Evolutionary conservation across 2,888 invertebrate genomes (phyloP).

Genomic region (Melanostoma mellinum): DNA sequence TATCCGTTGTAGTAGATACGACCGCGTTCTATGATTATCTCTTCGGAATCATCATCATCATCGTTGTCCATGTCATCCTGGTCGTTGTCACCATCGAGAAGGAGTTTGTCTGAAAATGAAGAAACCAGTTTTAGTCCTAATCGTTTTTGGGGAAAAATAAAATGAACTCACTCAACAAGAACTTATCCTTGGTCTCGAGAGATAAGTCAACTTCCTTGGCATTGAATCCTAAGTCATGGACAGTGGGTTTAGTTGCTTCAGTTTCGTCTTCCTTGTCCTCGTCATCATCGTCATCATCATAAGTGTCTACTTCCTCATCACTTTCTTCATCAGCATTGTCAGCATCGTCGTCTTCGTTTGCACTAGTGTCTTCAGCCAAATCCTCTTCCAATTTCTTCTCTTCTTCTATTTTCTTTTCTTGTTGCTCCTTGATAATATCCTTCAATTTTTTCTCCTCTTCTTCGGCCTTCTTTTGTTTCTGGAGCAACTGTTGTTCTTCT

Average conservation of each 20-base stretch:
- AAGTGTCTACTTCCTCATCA: conserved; percentile 75
- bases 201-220: conserved; percentile 79
- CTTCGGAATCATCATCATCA: conserved; percentile 76
- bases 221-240: conserved; percentile 77
- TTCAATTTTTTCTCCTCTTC: conserved; percentile 35
- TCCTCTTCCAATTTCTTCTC: conserved; percentile 75
- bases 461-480: conserved; percentile 39
- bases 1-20: conserved; percentile 82
- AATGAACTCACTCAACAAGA: conserved; percentile 77
- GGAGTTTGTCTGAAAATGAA: conserved; percentile 77
- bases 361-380: conserved; percentile 64
- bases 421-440: conserved; percentile 74
- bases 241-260: conserved; percentile 75
- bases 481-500: conserved; percentile 33
- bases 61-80: conserved; percentile 76
- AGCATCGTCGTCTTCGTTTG: conserved; percentile 76
- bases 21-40: conserved; percentile 81
- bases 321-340: conserved; percentile 78
- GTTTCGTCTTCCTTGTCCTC: conserved; percentile 74
- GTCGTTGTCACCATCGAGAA: conserved; percentile 74
- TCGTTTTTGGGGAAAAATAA: not conserved
- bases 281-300: conserved; percentile 74
- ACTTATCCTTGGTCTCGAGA: conserved; percentile 78
- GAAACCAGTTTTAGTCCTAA: not conserved
- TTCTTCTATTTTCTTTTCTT: conserved; percentile 77